phyloP scores from a whole-genome alignment of 2,888 invertebrate species.

The Lordiphosa andalusiaca region DNA sequence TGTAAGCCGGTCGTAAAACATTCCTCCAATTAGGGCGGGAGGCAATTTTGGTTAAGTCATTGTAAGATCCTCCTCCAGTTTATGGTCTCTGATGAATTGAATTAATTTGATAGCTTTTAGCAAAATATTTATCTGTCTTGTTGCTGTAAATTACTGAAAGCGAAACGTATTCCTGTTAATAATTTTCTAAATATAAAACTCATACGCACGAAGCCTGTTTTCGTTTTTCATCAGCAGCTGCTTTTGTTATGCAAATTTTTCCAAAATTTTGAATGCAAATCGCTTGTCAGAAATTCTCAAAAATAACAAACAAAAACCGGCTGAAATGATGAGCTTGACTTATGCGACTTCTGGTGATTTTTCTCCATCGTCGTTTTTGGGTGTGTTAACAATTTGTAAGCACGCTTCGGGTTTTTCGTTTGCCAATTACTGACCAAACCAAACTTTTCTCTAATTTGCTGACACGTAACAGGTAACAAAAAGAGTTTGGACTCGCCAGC shows the following conservation, averaged over 20 bases:
- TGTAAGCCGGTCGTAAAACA: too few relatives aligned
- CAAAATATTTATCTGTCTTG: constrained; percentile 1
- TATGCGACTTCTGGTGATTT: constrained; percentile 33
- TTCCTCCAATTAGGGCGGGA: too few relatives aligned
- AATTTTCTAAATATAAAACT: constrained; percentile 19
- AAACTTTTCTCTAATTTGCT: constrained; percentile 71
- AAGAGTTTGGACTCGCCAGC: constrained; percentile 4
- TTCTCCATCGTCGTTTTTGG: constrained; percentile 11
- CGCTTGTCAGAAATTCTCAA: constrained; percentile 33
- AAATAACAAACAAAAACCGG: constrained; percentile 27
- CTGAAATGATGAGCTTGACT: constrained; percentile 15
- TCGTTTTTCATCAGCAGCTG: constrained; percentile 22
- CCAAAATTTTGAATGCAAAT: constrained; percentile 55
- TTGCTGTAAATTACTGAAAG: constrained; percentile 33
- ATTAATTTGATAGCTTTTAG: constrained; percentile 8
- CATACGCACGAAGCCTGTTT: constrained; percentile 13
- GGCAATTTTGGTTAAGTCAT: background rate
- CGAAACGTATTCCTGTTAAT: constrained; percentile 41
- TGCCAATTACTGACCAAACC: constrained; percentile 64
- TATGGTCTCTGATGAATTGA: constrained; percentile 3
- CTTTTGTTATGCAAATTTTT: constrained; percentile 60
- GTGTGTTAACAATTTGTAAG: constrained; percentile 36
- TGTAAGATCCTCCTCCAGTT: constrained; percentile 20
- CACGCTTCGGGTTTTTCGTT: constrained; percentile 23
- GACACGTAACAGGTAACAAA: constrained; percentile 46